Percentiles rank a stretch among this genome's conserved stretches.
These are phyloP conservation scores for Ostrea denselamellosa DNA, from an alignment of 1,140 invertebrate genomes.

Conservation along the genomic window DNA sequence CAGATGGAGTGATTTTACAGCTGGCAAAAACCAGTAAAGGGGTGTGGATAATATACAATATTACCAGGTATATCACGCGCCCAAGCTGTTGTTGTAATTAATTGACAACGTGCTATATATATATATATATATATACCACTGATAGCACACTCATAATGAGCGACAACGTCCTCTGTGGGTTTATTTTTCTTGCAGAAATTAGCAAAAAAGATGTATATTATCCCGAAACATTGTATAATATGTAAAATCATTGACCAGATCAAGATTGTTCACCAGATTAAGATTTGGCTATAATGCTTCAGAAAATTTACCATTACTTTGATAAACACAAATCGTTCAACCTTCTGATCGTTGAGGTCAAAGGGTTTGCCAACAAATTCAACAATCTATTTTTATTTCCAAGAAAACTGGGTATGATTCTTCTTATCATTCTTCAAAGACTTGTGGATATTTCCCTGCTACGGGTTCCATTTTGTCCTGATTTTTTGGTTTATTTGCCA, in stretches of 20 bases:
- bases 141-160: slow-evolving; percentile 19
- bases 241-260: too few relatives aligned
- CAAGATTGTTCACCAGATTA: too few relatives aligned
- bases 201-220: too few relatives aligned
- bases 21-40: not conserved
- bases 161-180: not conserved
- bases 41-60: not conserved
- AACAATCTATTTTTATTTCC: not conserved
- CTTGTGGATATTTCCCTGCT: not conserved
- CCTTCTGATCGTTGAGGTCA: not conserved
- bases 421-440: slow-evolving; percentile 3
- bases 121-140: not conserved
- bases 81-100: not conserved
- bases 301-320: too few relatives aligned
- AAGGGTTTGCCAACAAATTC: not conserved
- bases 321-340: not conserved
- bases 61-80: not conserved
- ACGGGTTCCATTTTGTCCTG: not conserved
- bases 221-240: too few relatives aligned
- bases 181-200: not conserved
- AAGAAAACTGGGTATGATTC: not conserved
- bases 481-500: not conserved
- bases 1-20: not conserved
- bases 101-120: slow-evolving; percentile 8
- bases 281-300: too few relatives aligned